These are phyloP conservation scores for Chaenodraco wilsoni DNA, from an alignment of 2,797 vertebrate species.

Conservation along the genomic window DNA sequence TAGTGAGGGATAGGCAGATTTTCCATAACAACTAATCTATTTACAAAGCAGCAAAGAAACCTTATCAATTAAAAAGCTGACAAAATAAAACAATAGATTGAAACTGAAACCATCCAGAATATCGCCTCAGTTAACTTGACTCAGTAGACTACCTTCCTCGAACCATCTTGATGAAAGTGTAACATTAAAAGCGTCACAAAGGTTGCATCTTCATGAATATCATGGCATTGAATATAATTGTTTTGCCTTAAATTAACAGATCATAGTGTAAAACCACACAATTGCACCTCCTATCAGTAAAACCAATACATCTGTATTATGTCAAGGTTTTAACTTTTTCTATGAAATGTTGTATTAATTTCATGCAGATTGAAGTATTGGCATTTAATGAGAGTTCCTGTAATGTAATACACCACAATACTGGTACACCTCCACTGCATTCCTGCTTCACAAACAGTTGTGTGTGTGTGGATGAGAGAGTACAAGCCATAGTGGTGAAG, in stretches of 20 bases:
- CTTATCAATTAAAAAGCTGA: not conserved
- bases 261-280: not conserved
- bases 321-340: not conserved
- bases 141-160: not conserved
- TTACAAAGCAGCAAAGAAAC: too few species aligned
- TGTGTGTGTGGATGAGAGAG: slow-evolving; percentile 55
- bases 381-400: slow-evolving; percentile 8
- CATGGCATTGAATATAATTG: not conserved
- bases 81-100: not conserved
- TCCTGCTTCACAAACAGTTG: slow-evolving; percentile 44
- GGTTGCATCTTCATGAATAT: not conserved
- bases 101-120: not conserved
- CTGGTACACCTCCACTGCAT: slow-evolving; percentile 11
- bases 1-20: not conserved
- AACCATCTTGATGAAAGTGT: not conserved
- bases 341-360: not conserved
- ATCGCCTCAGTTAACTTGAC: not conserved
- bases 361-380: not conserved
- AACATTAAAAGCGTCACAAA: not conserved
- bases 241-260: not conserved
- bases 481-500: slow-evolving; percentile 41
- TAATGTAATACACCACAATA: slow-evolving; percentile 4
- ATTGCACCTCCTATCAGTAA: not conserved
- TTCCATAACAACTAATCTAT: too few species aligned
- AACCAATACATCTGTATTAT: not conserved